Conservation (phyloP, 2,888 invertebrate genomes). For the Parapristionchus giblindavisi region DNA sequence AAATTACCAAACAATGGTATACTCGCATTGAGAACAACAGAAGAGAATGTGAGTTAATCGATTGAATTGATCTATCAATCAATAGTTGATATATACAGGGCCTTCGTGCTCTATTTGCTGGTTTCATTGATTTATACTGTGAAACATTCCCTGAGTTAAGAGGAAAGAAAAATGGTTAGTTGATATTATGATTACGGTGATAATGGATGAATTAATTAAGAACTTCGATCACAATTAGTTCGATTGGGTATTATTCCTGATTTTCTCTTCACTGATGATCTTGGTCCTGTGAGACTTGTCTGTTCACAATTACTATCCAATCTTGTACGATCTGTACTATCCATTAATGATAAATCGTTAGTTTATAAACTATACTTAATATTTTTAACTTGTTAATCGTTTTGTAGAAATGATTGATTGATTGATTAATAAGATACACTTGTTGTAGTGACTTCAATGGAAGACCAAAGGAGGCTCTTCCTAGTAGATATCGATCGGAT, state of each 20-base stretch:
- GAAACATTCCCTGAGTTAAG: conserved; percentile 34
- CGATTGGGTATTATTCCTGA: conserved; percentile 6
- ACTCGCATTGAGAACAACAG: not conserved
- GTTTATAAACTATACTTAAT: not conserved
- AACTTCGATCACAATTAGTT: not conserved
- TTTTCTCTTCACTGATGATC: conserved; percentile 24
- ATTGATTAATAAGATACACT: not conserved
- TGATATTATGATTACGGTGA: not conserved
- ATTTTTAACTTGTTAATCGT: not conserved
- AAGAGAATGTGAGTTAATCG: not conserved
- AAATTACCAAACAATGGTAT: too few species aligned
- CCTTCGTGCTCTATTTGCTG: conserved; percentile 19
- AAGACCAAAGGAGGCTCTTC: not conserved
- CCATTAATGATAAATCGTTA: not conserved
- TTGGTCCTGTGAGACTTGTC: conserved; percentile 9
- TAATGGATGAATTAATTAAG: not conserved
- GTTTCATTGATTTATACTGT: conserved; percentile 34
- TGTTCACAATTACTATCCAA: conserved; percentile 15
- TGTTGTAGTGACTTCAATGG: not conserved
- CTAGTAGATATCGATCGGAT: conserved; percentile 29
- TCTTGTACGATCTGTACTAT: conserved; percentile 10
- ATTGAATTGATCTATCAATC: not conserved
- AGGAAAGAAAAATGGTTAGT: conserved; percentile 22
- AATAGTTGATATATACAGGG: not conserved
- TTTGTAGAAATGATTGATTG: not conserved